A percentile compares a stretch with the other conserved stretches of the same genome.
phyloP scores from a whole-genome alignment of 2,888 invertebrate genomes.

The Erynnis tages region DNA sequence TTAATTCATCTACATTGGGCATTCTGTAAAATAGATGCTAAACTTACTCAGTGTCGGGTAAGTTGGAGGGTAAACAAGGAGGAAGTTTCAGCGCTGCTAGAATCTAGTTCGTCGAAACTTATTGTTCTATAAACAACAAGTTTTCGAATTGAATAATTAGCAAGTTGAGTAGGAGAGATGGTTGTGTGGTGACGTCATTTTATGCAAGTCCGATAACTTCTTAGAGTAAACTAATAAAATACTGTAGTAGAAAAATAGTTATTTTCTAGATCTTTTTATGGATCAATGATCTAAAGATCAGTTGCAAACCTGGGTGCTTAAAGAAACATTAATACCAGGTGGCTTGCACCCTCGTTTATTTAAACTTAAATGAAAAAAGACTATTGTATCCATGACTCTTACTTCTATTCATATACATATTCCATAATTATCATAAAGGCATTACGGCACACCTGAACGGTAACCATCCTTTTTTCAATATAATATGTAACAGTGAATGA shows the following conservation, averaged over 20 bases:
- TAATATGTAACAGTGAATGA: neutral
- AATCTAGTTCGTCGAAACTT: slow-evolving; percentile 29
- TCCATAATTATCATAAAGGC: too few species aligned
- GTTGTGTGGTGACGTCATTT: neutral
- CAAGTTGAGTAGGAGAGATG: slow-evolving; percentile 20
- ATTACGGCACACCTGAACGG: too few species aligned
- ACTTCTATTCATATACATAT: too few species aligned
- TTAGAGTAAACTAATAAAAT: too few species aligned
- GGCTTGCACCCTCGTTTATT: too few species aligned
- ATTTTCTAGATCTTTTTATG: too few species aligned
- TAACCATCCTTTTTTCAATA: neutral
- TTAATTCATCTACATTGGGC: slow-evolving; percentile 2
- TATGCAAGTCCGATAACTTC: neutral
- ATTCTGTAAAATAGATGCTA: slow-evolving; percentile 18
- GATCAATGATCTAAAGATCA: too few species aligned
- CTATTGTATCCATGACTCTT: too few species aligned
- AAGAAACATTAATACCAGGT: too few species aligned
- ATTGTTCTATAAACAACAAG: slow-evolving; percentile 30
- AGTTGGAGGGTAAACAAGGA: slow-evolving; percentile 28
- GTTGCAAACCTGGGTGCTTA: too few species aligned
- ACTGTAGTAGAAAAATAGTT: too few species aligned
- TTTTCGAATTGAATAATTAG: slow-evolving; percentile 30
- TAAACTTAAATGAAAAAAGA: too few species aligned
- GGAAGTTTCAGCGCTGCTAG: slow-evolving; percentile 27
- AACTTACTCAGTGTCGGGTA: slow-evolving; percentile 26